phyloP scores from a whole-genome alignment of 2,113 vertebrate genomes.

The Dasyprocta punctata region DNA sequence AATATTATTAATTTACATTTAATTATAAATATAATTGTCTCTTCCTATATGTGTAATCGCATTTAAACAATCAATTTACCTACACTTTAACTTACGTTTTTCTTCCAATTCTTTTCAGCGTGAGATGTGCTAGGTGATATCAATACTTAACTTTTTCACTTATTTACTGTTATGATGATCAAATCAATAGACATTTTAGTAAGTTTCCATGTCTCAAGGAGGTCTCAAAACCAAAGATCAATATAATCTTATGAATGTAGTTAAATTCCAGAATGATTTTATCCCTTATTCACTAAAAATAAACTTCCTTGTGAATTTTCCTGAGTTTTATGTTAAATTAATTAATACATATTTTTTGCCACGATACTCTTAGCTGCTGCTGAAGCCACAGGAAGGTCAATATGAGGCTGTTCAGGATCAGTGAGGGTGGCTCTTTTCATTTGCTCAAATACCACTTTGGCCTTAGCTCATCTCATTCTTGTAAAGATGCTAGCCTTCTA shows the following conservation, averaged over 20 bases:
- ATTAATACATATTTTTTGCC: background rate
- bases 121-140: background rate
- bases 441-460: background rate
- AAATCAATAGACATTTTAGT: background rate
- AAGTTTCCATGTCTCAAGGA: background rate
- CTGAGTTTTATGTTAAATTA: background rate
- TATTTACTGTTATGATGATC: background rate
- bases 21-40: background rate
- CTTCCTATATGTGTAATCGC: background rate
- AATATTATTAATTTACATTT: background rate
- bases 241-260: background rate
- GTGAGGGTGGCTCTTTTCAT: background rate
- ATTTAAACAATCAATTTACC: background rate
- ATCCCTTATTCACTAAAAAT: background rate
- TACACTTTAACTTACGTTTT: background rate
- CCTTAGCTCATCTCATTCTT: background rate
- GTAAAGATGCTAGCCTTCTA: background rate
- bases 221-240: background rate
- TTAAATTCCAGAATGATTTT: background rate
- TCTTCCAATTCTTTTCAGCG: background rate
- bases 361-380: background rate
- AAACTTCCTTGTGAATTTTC: background rate
- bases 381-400: background rate
- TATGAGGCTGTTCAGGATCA: background rate
- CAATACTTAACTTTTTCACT: background rate